Evolutionary conservation across 2,113 vertebrate genomes (phyloP), one percentile per base, ranked within the genome.

Genomic region (Embiotoca jacksoni): DNA sequence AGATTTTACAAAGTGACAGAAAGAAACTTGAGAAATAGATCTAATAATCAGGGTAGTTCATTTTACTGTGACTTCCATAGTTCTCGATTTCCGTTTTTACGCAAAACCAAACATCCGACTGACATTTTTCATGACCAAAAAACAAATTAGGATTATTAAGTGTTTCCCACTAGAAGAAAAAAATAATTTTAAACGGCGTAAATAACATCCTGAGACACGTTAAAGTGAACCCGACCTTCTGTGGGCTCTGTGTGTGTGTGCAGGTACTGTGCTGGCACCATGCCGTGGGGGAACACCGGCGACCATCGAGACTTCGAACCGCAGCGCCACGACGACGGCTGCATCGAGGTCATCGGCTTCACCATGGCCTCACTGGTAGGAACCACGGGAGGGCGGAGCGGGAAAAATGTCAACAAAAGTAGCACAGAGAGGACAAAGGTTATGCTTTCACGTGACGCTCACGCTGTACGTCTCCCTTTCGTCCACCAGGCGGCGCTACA

Each of bases 231-330:
- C 54, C 47, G 53, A 70, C 39, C 23, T 23, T 23, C 23, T 23
- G 23, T 41, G 39, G 6, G 39, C 39, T 41, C 39, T 41, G 39
- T 41, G 6, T 41, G 39, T 0, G 4, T 31, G 58, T 65, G 50
- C 32, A 93, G 92, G 89, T 93, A 93, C 91, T 93, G 92, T 83
- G 92, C 92, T 31, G 92, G 92, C 84, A 99, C 98, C 72, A 98
- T 97, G 97, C 98, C 98, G 5, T 99, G 98, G 98, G 98, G 98
- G 59, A 99, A 99, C 91, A 98, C 98, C 0, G 97, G 98, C 0
- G 98, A 99, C 78, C 98, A 99, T 90, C 96, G 98, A 0, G 98
- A 99, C 91, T 99, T 99, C 0, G 98, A 99, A 75, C 98, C 98
- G 0, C 98, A 99, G 93, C 95, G 98, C 32, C 98, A 99, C 0